Base-by-base conservation (phyloP, 2,113 vertebrate genomes). In the Dolichallabes microphthalmus region DNA sequence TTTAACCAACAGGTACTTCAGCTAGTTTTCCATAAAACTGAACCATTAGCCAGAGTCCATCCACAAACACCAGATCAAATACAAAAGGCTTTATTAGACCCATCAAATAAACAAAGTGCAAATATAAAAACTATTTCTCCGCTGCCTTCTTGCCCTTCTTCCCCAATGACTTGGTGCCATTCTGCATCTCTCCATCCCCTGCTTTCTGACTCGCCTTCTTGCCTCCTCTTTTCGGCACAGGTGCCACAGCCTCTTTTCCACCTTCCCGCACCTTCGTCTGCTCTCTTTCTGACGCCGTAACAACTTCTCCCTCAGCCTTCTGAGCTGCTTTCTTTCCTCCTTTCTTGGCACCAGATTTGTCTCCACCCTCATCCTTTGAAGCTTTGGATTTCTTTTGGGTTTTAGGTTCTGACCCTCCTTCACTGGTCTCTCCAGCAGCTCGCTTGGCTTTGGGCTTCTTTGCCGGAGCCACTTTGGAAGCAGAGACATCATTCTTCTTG, bases 381-480 rank as follows among this genome's bases (percentile, higher is more conserved):
- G 58, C 14, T 55, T 88, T 82, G 19, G 80, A 11, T 0, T 12
- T 68, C 50, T 88, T 90, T 0, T 61, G 55, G 6, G 86, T 15
- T 52, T 92, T 89, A 32, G 90, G 61, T 80, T 92, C 88, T 1
- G 69, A 22, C 25, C 0, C 86, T 2, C 71, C 83, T 0, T 39
- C 83, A 12, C 64, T 75, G 6, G 39, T 52, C 30, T 45, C 68
- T 60, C 69, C 82, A 22, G 50, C 79, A 39, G 60, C 69, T 52
- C 87, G 91, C 69, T 93, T 94, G 61, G 88, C 86, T 82, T 92
- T 95, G 8, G 93, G 92, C 80, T 90, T 95, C 83, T 94, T 95
- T 6, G 82, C 93, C 58, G 92, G 90, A 2, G 88, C 81, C 63
- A 68, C 89, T 52, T 93, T 94, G 52, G 91, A 84, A 0, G 87